phyloP scores from a whole-genome alignment of 2,113 vertebrate genomes.

The Gadus macrocephalus region DNA sequence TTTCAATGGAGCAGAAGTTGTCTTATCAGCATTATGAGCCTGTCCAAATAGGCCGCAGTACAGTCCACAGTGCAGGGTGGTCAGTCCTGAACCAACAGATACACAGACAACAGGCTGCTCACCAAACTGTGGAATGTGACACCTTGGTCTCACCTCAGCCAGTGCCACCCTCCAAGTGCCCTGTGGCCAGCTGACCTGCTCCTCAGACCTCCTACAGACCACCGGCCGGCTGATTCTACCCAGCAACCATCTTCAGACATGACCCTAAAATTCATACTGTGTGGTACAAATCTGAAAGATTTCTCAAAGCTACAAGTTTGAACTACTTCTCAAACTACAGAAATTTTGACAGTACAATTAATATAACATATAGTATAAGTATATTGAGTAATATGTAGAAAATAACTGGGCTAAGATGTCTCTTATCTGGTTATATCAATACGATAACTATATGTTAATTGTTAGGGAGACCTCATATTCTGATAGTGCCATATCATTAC shows the following conservation, averaged over 20 bases:
- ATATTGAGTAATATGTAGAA: too few species aligned
- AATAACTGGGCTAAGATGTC: too few species aligned
- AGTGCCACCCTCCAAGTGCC: conserved; percentile 42
- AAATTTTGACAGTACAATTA: too few species aligned
- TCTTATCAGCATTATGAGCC: neutral
- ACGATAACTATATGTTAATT: too few species aligned
- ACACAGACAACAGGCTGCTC: conserved; percentile 54
- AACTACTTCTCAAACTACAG: too few species aligned
- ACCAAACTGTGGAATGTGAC: conserved; percentile 76
- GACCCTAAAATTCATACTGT: too few species aligned
- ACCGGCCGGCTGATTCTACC: neutral
- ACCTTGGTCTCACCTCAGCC: conserved; percentile 66
- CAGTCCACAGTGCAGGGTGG: conserved; percentile 35
- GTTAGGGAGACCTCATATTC: too few species aligned
- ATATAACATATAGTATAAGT: too few species aligned
- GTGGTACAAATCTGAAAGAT: too few species aligned
- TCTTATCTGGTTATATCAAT: too few species aligned
- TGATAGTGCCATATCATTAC: too few species aligned
- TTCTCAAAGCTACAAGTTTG: too few species aligned
- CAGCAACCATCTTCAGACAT: neutral
- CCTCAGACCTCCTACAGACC: conserved; percentile 3
- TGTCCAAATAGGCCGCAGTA: neutral
- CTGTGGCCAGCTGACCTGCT: conserved; percentile 37
- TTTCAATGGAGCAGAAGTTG: neutral
- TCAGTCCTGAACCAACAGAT: conserved; percentile 29